phyloP scores from a whole-genome alignment of 2,888 invertebrate genomes.

The Zelleria hepariella region DNA sequence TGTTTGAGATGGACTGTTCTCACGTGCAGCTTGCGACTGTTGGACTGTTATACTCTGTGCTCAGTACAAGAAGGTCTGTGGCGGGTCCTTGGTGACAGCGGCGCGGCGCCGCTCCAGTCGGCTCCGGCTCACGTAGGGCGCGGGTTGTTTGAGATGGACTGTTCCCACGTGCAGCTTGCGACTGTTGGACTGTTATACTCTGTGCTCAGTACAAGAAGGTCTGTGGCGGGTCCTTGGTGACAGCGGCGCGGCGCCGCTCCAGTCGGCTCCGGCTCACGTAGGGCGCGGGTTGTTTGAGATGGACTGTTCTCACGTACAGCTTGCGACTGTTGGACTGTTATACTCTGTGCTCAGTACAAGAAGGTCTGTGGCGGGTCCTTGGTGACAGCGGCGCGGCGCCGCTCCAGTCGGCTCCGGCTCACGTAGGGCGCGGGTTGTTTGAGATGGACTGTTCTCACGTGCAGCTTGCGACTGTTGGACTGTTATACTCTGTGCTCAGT shows the following conservation, averaged over 20 bases:
- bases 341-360: background rate
- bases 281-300: constrained; percentile 25
- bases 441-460: background rate
- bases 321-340: constrained; percentile 32
- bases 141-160: constrained; percentile 37
- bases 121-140: constrained; percentile 33
- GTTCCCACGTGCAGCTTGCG: constrained; percentile 46
- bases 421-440: constrained; percentile 5
- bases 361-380: background rate
- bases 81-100: background rate
- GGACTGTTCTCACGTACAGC: constrained; percentile 32
- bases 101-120: constrained; percentile 24
- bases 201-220: background rate
- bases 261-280: background rate
- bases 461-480: too few species aligned
- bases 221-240: background rate
- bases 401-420: too few species aligned
- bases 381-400: too few species aligned
- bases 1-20: constrained; percentile 37
- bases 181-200: constrained; percentile 37
- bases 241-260: background rate
- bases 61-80: too few species aligned
- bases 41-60: constrained; percentile 29
- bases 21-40: constrained; percentile 46
- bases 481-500: background rate